Evolutionary conservation across 2,888 invertebrate genomes (phyloP).

Genomic region (Syrphus vitripennis): DNA sequence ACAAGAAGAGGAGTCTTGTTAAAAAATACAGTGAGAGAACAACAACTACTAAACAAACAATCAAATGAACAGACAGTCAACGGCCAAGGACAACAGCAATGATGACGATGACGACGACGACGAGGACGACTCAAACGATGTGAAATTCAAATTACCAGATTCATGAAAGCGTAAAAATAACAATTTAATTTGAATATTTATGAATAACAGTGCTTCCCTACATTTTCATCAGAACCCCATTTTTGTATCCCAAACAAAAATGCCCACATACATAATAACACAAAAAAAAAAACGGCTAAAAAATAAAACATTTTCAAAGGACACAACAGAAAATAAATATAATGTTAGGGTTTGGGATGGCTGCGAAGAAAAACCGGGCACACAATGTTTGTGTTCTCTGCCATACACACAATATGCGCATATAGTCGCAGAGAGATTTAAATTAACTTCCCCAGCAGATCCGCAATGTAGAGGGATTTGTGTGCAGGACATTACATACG

Average conservation of each 20-base stretch:
- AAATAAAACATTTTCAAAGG: constrained; percentile 31
- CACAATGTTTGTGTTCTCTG: background rate
- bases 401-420: background rate
- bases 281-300: background rate
- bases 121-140: constrained; percentile 51
- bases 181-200: constrained; percentile 70
- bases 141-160: constrained; percentile 67
- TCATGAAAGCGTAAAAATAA: constrained; percentile 70
- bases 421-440: constrained; percentile 22
- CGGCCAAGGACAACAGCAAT: background rate
- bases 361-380: background rate
- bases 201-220: constrained; percentile 36
- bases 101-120: background rate
- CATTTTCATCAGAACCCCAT: constrained; percentile 6
- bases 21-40: constrained; percentile 10
- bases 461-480: constrained; percentile 36
- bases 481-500: constrained; percentile 28
- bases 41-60: constrained; percentile 50
- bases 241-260: background rate
- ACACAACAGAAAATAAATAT: constrained; percentile 29
- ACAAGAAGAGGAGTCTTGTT: background rate
- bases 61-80: constrained; percentile 55
- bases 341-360: background rate
- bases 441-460: constrained; percentile 51
- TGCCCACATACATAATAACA: background rate